Evolutionary conservation across 2,797 vertebrate species (phyloP), one percentile per base, ranked within the genome.

Genomic region (Caiman crocodilus): DNA sequence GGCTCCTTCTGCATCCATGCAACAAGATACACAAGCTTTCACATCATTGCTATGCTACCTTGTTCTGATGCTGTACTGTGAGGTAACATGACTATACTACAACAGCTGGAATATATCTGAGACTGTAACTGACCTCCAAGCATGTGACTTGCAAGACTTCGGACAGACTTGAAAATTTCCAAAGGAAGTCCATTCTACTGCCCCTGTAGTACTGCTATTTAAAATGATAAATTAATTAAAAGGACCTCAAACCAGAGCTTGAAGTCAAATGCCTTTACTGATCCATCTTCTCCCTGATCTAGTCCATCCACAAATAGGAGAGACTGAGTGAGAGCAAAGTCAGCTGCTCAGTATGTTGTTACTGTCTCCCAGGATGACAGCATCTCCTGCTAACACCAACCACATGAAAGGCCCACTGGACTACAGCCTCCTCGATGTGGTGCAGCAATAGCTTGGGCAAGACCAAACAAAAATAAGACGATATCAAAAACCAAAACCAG

Each of bases 41-140:
- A 60, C 55, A 90, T 89, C 76, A 35, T 58, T 79, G 77, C 89
- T 79, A 60, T 91, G 89, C 87, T 78, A 83, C 55, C 73, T 89
- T 90, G 89, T 82, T 94, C 90, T 92, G 86, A 80, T 25, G 76
- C 50, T 69, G 76, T 87, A 95, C 90, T 74, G 82, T 32, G 64
- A 69, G 20, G 30, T 88, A 94, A 64, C 60, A 7, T 7, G 64
- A 35, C 30, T 9, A 76, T 59, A 78, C 55, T 1, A 0, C 5
- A 6, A 76, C 89, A 76, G 80, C 82, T 61, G 88, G 35, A 59
- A 20, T 86, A 35, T 30, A 25, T 18, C 76, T 26, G 16, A 5
- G 79, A 20, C 56, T 79, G 83, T 14, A 30, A 30, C 0, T 59
- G 79, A 78, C 83, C 64, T 74, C n/a, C 10, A 15, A 94, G 59